A percentile compares a stretch with the other conserved stretches of the same genome.
Conservation (phyloP, 2,888 invertebrate species). For the Phyllotreta striolata region DNA sequence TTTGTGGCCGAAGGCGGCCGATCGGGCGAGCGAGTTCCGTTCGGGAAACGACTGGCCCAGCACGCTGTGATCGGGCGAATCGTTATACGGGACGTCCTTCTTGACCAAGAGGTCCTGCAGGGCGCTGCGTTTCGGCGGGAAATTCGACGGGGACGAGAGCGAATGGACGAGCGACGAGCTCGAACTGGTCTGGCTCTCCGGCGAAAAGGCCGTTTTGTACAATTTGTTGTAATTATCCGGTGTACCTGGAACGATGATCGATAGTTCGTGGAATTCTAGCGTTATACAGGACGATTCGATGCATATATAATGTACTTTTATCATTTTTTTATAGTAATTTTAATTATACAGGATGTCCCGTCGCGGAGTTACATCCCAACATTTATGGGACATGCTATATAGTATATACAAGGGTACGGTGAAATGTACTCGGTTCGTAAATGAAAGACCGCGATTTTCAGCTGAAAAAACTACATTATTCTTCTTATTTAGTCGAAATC, state of each 20-base stretch:
- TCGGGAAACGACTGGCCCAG: slow-evolving; percentile 43
- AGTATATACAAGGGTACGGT: too few relatives aligned
- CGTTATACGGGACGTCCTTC: slow-evolving; percentile 66
- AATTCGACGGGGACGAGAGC: slow-evolving; percentile 62
- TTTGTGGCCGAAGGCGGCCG: background rate
- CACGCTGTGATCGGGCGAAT: slow-evolving; percentile 65
- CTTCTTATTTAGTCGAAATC: too few relatives aligned
- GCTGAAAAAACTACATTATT: too few relatives aligned
- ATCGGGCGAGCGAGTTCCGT: slow-evolving; percentile 23
- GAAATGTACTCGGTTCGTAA: too few relatives aligned
- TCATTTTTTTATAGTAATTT: too few relatives aligned
- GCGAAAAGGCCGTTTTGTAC: slow-evolving; percentile 68
- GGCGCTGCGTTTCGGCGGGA: slow-evolving; percentile 62
- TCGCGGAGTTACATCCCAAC: too few relatives aligned
- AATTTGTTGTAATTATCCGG: slow-evolving; percentile 38
- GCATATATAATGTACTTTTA: background rate
- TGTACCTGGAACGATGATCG: slow-evolving; percentile 30
- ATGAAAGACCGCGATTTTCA: too few relatives aligned
- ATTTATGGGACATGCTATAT: too few relatives aligned
- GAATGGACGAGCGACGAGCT: slow-evolving; percentile 65
- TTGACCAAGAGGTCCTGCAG: slow-evolving; percentile 76
- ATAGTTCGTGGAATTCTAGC: slow-evolving; percentile 50
- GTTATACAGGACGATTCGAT: background rate
- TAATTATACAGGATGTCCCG: too few relatives aligned
- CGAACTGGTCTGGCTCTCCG: slow-evolving; percentile 73